Percentiles rank a stretch among this genome's conserved stretches.
Conservation (phyloP, 2,797 vertebrate species). For the Natrix natrix region DNA sequence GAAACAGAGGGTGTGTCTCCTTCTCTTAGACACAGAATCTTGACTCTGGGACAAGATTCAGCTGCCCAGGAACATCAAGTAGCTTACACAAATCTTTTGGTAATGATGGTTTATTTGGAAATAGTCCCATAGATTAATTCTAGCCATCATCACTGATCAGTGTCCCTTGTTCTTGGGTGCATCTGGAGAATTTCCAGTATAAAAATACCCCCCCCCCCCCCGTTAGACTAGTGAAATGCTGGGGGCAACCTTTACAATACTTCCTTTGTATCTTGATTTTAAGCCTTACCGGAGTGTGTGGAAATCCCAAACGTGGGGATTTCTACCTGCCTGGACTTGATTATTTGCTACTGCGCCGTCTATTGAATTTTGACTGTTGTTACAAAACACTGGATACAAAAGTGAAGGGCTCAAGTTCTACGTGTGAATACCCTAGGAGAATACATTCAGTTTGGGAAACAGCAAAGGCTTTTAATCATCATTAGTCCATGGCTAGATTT, state of each 20-base stretch:
- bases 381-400: neutral
- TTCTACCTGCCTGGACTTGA: neutral
- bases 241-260: neutral
- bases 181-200: neutral
- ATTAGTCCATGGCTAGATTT: neutral
- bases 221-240: neutral
- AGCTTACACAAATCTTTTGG: neutral
- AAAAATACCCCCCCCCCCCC: neutral
- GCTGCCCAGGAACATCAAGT: neutral
- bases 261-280: neutral
- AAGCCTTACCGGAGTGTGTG: neutral
- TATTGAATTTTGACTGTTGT: neutral
- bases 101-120: neutral
- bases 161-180: neutral
- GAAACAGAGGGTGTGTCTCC: too few species aligned
- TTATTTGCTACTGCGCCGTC: neutral
- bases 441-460: neutral
- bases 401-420: too few species aligned
- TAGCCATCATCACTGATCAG: neutral
- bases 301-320: neutral
- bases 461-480: neutral
- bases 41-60: neutral
- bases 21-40: too few species aligned
- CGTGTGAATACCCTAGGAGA: neutral
- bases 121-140: neutral